Conservation (phyloP, 2,113 vertebrate species). For the Callorhinus ursinus region DNA sequence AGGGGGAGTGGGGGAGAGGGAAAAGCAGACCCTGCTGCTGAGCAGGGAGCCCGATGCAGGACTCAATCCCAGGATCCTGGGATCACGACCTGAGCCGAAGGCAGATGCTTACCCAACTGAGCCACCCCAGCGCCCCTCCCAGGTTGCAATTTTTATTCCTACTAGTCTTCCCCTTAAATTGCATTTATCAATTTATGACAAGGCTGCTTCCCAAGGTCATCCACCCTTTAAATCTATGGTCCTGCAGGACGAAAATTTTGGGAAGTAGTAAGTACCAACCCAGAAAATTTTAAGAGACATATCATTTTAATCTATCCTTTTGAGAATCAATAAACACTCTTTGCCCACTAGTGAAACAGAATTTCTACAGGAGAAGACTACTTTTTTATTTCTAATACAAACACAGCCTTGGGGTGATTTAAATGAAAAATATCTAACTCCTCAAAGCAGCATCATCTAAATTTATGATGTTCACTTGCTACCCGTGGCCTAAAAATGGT, state of each 20-base stretch:
- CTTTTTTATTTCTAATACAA: conserved; percentile 55
- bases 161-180: not conserved
- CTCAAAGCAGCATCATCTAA: not conserved
- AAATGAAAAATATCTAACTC: conserved; percentile 26
- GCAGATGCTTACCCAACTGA: no score
- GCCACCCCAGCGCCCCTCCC: not conserved
- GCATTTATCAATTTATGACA: not conserved
- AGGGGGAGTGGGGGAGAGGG: no score
- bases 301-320: not conserved
- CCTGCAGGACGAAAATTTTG: conserved; percentile 10
- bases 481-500: not conserved
- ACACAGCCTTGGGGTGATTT: not conserved
- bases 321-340: not conserved
- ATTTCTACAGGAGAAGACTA: not conserved
- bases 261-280: not conserved
- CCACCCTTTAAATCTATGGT: not conserved
- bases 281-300: not conserved
- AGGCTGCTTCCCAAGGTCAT: not conserved
- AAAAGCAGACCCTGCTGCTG: no score
- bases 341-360: not conserved
- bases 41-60: no score
- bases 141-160: not conserved
- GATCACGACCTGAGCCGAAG: no score
- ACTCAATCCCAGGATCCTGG: no score
- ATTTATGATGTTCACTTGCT: conserved; percentile 53